Percentiles rank a stretch among this genome's conserved stretches.
phyloP scores from a whole-genome alignment of 2,113 vertebrate species.

The Microtus pennsylvanicus region DNA sequence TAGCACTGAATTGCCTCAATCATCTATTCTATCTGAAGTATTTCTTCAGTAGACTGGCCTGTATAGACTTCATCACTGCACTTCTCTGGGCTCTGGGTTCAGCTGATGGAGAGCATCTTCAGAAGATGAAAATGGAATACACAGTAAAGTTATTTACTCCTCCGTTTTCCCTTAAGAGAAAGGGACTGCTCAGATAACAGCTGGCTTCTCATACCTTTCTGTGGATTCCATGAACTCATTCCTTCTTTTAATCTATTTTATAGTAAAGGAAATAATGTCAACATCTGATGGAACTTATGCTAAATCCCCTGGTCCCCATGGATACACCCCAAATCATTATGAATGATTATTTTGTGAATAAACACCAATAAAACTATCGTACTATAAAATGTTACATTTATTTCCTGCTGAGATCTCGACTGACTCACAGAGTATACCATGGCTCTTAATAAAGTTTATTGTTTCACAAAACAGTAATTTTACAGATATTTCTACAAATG shows the following conservation, averaged over 20 bases:
- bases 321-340: not conserved
- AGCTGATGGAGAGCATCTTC: not conserved
- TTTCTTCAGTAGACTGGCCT: not conserved
- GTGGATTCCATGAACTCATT: not conserved
- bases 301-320: not conserved
- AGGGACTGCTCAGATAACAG: not conserved
- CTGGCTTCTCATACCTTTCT: not conserved
- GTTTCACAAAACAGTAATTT: not conserved
- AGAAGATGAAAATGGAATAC: not conserved
- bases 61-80: not conserved
- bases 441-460: not conserved
- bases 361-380: not conserved
- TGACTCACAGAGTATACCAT: not conserved
- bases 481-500: constrained; percentile 1
- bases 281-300: no score
- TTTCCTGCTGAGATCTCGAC: not conserved
- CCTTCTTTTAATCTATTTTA: not conserved
- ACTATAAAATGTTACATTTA: not conserved
- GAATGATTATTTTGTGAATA: not conserved
- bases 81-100: not conserved
- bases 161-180: no score
- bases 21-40: not conserved
- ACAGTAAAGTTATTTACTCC: not conserved
- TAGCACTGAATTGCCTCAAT: not conserved
- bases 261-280: not conserved